Base-by-base conservation (phyloP, 2,888 invertebrate species). In the Eulithis prunata region DNA sequence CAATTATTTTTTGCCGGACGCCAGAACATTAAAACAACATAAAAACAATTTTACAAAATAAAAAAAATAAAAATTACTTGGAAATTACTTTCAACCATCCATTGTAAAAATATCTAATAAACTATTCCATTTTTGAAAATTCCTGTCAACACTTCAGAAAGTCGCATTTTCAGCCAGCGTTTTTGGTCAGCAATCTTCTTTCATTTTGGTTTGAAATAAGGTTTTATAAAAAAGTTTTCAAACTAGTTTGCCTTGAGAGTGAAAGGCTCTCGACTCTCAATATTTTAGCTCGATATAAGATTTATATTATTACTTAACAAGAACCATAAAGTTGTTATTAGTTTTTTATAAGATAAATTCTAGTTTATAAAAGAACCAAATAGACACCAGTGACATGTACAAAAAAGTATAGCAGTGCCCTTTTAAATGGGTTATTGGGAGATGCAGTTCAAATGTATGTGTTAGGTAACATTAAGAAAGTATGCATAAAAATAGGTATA, bases 361-460 rank as follows among this genome's bases (percentile, higher is more conserved):
- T 32, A 32, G 32, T 6, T 5, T 32, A 32, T 32, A 32, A 32
- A 32, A 3, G 6, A 32, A 32, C 4, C 4, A 32, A 32, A 32
- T 32, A 14, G n/a, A 10, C n/a, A 56, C 41, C 13, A 62, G 51
- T 56, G 38, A 60, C 45, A 61, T 28, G 13, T 8, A 43, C 13
- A 45, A 47, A 11, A 43, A 46, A 13, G 10, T 45, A 28, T 46
- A 47, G 8, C 43, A 14, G 41, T 28, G n/a, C 45, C 28, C 45
- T 53, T 49, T 13, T 21, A 6, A 62, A 87, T 91, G 81, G 91
- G 91, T 91, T 91, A 91, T 89, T 88, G 85, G 85, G 84, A 79
- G 82, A 59, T 81, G 78, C 78, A 72, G 81, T 80, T 83, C 84
- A 79, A 83, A 86, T 79, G 78, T 78, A 70, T 74, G 79, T 78